Percentiles rank a stretch among this genome's conserved stretches.
Evolutionary conservation across 2,797 vertebrate species (phyloP).

Genomic region (Cryptoblepharus egeriae): DNA sequence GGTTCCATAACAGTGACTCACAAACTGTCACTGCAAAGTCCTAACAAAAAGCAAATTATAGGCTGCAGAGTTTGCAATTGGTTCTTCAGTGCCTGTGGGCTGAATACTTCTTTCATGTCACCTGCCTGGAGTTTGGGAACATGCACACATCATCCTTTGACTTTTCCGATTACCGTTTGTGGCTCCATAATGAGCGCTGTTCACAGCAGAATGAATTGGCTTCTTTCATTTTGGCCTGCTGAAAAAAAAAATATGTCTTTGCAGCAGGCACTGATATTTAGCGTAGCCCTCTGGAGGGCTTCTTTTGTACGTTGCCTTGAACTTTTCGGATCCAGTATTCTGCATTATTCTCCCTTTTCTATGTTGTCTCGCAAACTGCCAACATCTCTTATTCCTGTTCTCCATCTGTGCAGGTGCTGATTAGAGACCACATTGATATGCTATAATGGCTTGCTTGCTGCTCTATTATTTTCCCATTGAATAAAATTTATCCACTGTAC

Average conservation of each 20-base stretch:
- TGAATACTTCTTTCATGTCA: neutral
- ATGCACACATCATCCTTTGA: neutral
- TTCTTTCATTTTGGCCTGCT: neutral
- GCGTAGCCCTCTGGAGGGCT: neutral
- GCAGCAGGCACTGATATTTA: neutral
- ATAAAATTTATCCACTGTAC: neutral
- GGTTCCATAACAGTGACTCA: neutral
- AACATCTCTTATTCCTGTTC: neutral
- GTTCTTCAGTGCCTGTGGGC: neutral
- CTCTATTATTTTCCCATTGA: conserved; percentile 12
- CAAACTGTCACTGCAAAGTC: neutral
- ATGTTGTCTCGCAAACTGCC: conserved; percentile 11
- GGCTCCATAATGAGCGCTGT: neutral
- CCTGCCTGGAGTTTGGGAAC: conserved; percentile 1
- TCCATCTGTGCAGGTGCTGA: neutral
- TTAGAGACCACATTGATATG: neutral
- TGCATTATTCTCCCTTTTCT: neutral
- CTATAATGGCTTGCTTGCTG: neutral
- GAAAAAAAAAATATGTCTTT: neutral
- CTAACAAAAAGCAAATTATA: neutral
- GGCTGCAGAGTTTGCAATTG: neutral
- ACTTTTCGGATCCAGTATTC: neutral
- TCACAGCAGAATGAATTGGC: neutral
- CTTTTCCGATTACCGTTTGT: neutral
- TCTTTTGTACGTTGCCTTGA: neutral